Evolutionary conservation across 2,888 invertebrate species (phyloP), one percentile per base, ranked within the genome.

Genomic region (Dermolepida albohirtum): DNA sequence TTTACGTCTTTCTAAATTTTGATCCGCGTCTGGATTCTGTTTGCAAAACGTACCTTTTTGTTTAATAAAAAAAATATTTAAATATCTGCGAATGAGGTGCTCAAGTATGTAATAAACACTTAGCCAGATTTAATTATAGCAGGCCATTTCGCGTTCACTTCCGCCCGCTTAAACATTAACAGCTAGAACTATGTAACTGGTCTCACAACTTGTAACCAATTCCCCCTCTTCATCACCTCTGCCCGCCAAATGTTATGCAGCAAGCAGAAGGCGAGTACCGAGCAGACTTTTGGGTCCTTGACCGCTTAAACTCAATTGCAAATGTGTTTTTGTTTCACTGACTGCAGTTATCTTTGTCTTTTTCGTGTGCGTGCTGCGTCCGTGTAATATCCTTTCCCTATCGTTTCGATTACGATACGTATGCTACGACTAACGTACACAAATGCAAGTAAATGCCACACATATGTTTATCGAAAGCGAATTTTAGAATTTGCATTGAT

Each of bases 251-350:
- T 10, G 34, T n/a, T 29, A 29, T 39, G 29, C 55, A 29, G 52
- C 64, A 68, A 68, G 69, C 67, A 55, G 69, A 67, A 34, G 34
- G 34, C 34, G 34, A 34, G 34, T 10, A 34, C 34, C 41, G 67
- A 73, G 71, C 73, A 70, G 70, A 70, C 72, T 67, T 64, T 65
- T 64, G 68, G 72, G 72, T 78, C 79, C 79, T 79, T 79, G 79
- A 79, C 79, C 79, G 78, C 76, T 70, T 78, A 78, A 79, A 78
- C 79, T 77, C 79, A 78, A 78, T 79, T 76, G 76, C 76, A 77
- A 76, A 77, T 73, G 67, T 57, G 66, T 59, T 59, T 59, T 59
- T 59, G 59, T 59, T 59, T 59, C 59, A 59, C 59, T 10, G 59
- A 59, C 59, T 59, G 59, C 59, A 59, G 44, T 59, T 59, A 29